Evolutionary conservation across 37 sponge, comb jelly and placozoan species (phyloP).

Genomic region (Mnemiopsis leidyi): DNA sequence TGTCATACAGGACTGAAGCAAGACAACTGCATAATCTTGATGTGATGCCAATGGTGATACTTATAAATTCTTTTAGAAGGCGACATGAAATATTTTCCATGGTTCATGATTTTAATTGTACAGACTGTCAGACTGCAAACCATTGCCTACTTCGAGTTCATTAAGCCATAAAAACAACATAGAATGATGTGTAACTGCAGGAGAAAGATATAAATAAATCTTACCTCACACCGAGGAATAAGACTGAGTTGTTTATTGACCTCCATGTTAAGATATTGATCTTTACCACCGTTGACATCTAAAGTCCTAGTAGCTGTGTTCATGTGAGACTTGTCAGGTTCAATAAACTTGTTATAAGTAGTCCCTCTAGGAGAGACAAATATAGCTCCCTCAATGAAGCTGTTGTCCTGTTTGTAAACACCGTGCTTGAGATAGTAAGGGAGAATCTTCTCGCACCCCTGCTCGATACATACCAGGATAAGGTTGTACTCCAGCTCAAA

Average conservation of each 20-base stretch:
- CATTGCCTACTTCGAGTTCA: no score
- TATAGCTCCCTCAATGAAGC: slow-evolving; percentile 52
- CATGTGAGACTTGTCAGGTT: background rate
- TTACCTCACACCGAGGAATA: slow-evolving; percentile 39
- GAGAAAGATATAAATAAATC: no score
- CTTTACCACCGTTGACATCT: slow-evolving; percentile 31
- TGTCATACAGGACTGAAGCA: no score
- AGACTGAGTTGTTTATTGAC: background rate
- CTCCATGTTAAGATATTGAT: background rate
- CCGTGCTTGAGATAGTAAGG: slow-evolving; percentile 57
- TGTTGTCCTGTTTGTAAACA: slow-evolving; percentile 20
- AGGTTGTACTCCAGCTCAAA: slow-evolving; percentile 64
- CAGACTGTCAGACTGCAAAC: no score
- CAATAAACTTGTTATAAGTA: background rate
- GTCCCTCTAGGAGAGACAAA: slow-evolving; percentile 24
- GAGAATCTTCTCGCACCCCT: slow-evolving; percentile 26
- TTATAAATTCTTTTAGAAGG: no score
- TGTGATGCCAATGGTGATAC: no score
- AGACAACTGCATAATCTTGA: no score
- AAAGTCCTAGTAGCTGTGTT: slow-evolving; percentile 33
- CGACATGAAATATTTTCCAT: no score
- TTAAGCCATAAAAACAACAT: no score
- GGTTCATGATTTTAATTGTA: no score
- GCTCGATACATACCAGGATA: slow-evolving; percentile 30
- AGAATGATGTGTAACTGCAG: no score